Evolutionary conservation across 2,888 invertebrate genomes (phyloP), one percentile per base, ranked within the genome.

Genomic region (Teleogryllus oceanicus): DNA sequence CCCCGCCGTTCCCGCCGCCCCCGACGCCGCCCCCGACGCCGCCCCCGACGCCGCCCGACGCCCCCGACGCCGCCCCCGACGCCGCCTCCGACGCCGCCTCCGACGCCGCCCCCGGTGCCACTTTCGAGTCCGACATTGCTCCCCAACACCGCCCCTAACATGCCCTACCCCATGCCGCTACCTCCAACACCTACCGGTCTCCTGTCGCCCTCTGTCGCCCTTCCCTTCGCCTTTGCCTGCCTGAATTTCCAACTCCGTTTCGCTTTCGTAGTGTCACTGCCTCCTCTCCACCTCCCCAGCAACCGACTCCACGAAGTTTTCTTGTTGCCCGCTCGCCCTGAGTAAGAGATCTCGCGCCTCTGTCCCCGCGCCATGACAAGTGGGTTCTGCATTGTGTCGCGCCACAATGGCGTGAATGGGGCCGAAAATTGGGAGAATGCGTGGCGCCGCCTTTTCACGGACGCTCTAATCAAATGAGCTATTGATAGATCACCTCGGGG

Each of bases 341-440:
- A 62, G 62, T 62, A 62, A 62, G 62, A 62, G 62, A 62, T 62
- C 62, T 13, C 13, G n/a, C 62, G 16, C n/a, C 62, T 62, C 37
- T 62, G 62, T 62, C 62, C n/a, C 62, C 62, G 62, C 62, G n/a
- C 62, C 62, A n/a, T 62, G 62, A 62, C 62, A 62, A 62, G 62
- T 62, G 62, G 13, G 12, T 62, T 62, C 13, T 62, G 13, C 62
- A 62, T 62, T 62, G 62, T 62, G 62, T n/a, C n/a, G 16, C 62
- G 13, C 62, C 16, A 62, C 62, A 62, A 62, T 62, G 62, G 62
- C 62, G 62, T 62, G 62, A 62, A 62, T 62, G 62, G 62, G 62
- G 16, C n/a, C n/a, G 62, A 62, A 62, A 62, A 62, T 62, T 62
- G 62, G 62, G 16, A 62, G 62, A 62, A 62, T 62, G 62, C 62